These are phyloP conservation scores for Notolabrus celidotus DNA, from an alignment of 2,797 vertebrate species.

Conservation along the genomic window DNA sequence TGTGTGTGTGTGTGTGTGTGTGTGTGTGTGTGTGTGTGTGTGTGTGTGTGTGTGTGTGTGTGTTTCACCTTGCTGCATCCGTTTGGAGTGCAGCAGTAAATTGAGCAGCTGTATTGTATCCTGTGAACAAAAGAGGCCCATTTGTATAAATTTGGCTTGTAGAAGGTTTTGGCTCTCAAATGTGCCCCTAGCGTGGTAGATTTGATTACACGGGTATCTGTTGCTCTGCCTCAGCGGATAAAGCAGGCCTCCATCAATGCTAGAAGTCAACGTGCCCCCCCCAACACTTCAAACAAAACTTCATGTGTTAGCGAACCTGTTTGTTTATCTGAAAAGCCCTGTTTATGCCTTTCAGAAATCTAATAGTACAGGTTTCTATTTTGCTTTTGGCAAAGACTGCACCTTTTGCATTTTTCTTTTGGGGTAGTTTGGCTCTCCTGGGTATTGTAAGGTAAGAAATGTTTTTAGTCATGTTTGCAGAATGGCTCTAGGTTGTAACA, in stretches of 20 bases:
- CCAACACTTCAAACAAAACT: conserved; percentile 60
- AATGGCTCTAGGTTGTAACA: background rate
- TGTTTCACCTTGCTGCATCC: conserved; percentile 43
- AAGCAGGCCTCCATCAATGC: conserved; percentile 71
- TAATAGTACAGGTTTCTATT: conserved; percentile 3
- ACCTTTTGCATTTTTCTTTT: background rate
- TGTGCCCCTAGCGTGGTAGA: conserved; percentile 66
- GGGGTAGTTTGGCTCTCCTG: background rate
- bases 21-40: no score
- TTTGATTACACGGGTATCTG: conserved; percentile 81
- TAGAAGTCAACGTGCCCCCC: conserved; percentile 61
- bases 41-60: background rate
- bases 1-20: background rate
- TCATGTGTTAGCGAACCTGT: conserved; percentile 32
- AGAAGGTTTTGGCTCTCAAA: conserved; percentile 70
- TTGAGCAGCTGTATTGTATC: conserved; percentile 77
- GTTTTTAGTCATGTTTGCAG: background rate
- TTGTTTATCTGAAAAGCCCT: conserved; percentile 16
- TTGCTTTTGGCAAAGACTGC: background rate
- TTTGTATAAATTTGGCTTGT: conserved; percentile 82
- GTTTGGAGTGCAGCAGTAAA: conserved; percentile 63
- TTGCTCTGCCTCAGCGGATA: conserved; percentile 76
- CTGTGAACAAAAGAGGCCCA: conserved; percentile 75
- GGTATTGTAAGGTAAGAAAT: background rate
- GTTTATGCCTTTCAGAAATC: conserved; percentile 15